These are phyloP conservation scores for Ceramica pisi DNA, from an alignment of 2,888 invertebrate genomes.

Conservation along the genomic window DNA sequence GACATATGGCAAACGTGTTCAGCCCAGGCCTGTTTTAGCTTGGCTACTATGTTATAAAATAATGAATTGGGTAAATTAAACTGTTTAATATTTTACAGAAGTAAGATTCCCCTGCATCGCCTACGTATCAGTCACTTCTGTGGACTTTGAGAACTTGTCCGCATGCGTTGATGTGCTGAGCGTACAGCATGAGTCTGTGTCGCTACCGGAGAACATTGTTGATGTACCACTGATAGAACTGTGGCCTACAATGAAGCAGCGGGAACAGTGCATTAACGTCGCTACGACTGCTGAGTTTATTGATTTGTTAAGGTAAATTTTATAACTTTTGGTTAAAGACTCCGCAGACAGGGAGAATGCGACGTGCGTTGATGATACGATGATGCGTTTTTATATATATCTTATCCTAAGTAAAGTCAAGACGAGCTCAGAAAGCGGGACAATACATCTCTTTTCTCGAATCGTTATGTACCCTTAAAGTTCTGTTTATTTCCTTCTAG, in stretches of 20 bases:
- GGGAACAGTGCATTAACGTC: conserved; percentile 90
- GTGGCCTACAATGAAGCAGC: conserved; percentile 92
- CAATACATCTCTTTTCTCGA: too few species aligned
- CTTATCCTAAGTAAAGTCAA: too few species aligned
- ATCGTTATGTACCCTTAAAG: too few species aligned
- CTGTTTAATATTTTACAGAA: conserved; percentile 75
- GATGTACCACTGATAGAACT: conserved; percentile 91
- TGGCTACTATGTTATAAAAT: not conserved
- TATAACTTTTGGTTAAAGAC: too few species aligned
- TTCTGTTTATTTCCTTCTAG: conserved; percentile 71
- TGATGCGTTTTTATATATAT: too few species aligned
- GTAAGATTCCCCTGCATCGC: conserved; percentile 93
- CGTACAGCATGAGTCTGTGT: conserved; percentile 92
- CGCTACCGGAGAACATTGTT: conserved; percentile 91
- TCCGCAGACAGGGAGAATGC: too few species aligned
- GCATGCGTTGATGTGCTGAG: conserved; percentile 91
- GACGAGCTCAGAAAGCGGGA: too few species aligned
- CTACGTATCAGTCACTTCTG: conserved; percentile 90
- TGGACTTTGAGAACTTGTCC: conserved; percentile 89
- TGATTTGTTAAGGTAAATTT: conserved; percentile 89
- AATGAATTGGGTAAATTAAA: not conserved
- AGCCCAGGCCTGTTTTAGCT: too few species aligned
- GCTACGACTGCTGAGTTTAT: conserved; percentile 92
- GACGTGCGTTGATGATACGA: too few species aligned
- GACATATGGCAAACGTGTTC: too few species aligned